Percentiles rank a stretch among this genome's conserved stretches.
Conservation (phyloP, 2,888 invertebrate species). For the Synanthedon andrenaeformis region DNA sequence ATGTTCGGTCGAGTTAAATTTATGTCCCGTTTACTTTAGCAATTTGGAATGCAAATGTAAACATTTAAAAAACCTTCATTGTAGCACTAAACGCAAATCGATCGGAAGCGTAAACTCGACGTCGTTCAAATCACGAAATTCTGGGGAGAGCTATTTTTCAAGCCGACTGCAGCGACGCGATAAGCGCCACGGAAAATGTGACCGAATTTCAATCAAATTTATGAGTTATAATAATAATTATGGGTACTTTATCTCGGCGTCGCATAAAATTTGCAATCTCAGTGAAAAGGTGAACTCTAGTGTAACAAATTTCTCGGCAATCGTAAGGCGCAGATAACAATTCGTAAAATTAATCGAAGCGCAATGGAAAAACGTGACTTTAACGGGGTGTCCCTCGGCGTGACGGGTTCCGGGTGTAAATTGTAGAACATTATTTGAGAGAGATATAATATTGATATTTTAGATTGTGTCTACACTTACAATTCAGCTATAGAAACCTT, state of each 20-base stretch:
- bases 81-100: conserved; percentile 60
- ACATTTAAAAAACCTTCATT: conserved; percentile 53
- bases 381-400: not conserved
- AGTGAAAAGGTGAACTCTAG: conserved; percentile 66
- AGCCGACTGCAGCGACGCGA: conserved; percentile 62
- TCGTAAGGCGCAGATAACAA: conserved; percentile 66
- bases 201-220: conserved; percentile 70
- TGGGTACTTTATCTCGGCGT: conserved; percentile 60
- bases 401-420: not conserved
- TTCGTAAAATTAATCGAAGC: conserved; percentile 54
- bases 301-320: conserved; percentile 65
- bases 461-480: too few species aligned
- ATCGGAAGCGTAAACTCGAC: conserved; percentile 46
- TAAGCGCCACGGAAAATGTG: conserved; percentile 62
- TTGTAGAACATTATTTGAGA: too few species aligned
- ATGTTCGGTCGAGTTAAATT: conserved; percentile 6
- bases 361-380: conserved; percentile 5
- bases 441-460: too few species aligned
- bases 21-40: conserved; percentile 13
- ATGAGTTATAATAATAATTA: conserved; percentile 69
- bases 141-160: conserved; percentile 57
- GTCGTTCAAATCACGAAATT: conserved; percentile 36
- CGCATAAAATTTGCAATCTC: conserved; percentile 66
- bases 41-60: conserved; percentile 50
- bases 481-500: too few species aligned